phyloP scores from a whole-genome alignment of 2,888 invertebrate species.

The Agonopterix arenella region DNA sequence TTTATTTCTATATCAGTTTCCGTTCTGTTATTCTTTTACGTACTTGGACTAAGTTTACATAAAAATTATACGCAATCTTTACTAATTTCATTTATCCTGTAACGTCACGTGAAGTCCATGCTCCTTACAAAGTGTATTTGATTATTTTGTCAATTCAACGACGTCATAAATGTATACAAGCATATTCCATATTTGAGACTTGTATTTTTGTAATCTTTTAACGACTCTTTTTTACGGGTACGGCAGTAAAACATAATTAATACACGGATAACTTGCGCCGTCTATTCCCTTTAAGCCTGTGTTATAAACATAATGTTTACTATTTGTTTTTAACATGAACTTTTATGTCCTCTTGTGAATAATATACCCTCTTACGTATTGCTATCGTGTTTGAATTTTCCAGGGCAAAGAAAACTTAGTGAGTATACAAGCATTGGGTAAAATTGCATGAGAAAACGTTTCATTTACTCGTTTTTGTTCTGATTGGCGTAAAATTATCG shows the following conservation, averaged over 20 bases:
- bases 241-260: too few species aligned
- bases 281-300: neutral
- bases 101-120: neutral
- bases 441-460: constrained; percentile 40
- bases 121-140: constrained; percentile 7
- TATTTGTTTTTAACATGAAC: constrained; percentile 28
- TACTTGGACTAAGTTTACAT: too few species aligned
- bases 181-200: too few species aligned
- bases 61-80: too few species aligned
- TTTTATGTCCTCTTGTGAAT: constrained; percentile 45
- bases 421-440: constrained; percentile 61
- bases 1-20: too few species aligned
- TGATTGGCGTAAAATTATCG: constrained; percentile 5
- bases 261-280: too few species aligned
- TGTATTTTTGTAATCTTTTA: too few species aligned
- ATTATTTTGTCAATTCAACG: constrained; percentile 11
- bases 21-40: too few species aligned
- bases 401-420: constrained; percentile 76
- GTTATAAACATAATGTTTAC: neutral
- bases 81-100: too few species aligned
- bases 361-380: constrained; percentile 52
- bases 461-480: constrained; percentile 2
- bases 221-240: too few species aligned
- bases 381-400: constrained; percentile 61
- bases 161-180: too few species aligned